Evolutionary conservation across 1,140 invertebrate species (phyloP).

Genomic region (Zaprionus gabonicus): DNA sequence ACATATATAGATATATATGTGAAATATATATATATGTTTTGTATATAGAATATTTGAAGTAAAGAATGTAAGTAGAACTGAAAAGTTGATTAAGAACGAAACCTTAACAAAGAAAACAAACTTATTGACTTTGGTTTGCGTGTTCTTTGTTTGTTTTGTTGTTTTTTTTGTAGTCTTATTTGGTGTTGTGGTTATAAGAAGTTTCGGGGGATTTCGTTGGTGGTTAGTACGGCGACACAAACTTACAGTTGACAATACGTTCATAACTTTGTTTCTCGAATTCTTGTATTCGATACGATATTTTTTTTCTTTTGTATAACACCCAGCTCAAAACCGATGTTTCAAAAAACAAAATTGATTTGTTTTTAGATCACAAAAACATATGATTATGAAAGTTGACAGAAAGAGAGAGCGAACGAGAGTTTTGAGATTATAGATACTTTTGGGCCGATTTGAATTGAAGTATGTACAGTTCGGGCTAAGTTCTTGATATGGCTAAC

Average conservation of each 20-base stretch:
- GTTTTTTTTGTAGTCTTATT: conserved; percentile 20
- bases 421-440: conserved; percentile 6
- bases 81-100: conserved; percentile 57
- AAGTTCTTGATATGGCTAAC: conserved; percentile 26
- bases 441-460: conserved; percentile 9
- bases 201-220: background rate
- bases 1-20: conserved; percentile 46
- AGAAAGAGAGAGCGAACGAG: conserved; percentile 4
- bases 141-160: conserved; percentile 47
- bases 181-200: conserved; percentile 17
- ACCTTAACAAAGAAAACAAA: conserved; percentile 55
- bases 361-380: conserved; percentile 2
- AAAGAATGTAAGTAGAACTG: conserved; percentile 53
- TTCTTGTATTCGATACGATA: conserved; percentile 8
- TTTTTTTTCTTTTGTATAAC: conserved; percentile 38
- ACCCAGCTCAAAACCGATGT: conserved; percentile 79
- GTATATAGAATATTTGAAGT: conserved; percentile 31
- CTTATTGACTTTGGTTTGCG: conserved; percentile 64
- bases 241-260: conserved; percentile 54
- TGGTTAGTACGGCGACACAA: conserved; percentile 37
- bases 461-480: conserved; percentile 40
- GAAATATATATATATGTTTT: conserved; percentile 37
- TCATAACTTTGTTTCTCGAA: conserved; percentile 26
- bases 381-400: conserved; percentile 23
- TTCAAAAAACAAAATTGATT: conserved; percentile 69